Percentiles rank a stretch among this genome's conserved stretches.
phyloP scores from a whole-genome alignment of 2,888 invertebrate species.

The Drosophila pegasa region DNA sequence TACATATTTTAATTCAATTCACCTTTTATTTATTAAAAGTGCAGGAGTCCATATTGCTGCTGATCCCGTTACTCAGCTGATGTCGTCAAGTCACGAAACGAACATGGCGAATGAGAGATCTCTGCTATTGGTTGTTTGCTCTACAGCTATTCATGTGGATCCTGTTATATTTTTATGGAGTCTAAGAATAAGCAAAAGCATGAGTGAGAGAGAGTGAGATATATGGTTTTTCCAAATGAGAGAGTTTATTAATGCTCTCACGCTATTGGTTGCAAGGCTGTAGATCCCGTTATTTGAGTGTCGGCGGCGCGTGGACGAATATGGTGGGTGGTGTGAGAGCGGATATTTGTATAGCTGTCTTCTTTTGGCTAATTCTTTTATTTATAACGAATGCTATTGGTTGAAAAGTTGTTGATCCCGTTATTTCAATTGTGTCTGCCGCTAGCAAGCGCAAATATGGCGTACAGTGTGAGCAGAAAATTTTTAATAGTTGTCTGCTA shows the following conservation, averaged over 20 bases:
- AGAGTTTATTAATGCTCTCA: too few species aligned
- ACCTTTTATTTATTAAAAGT: too few species aligned
- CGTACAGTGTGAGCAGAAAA: too few species aligned
- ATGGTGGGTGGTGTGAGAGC: too few species aligned
- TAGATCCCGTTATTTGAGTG: not conserved
- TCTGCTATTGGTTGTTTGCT: not conserved
- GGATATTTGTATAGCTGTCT: not conserved
- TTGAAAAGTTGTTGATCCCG: too few species aligned
- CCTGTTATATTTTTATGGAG: not conserved
- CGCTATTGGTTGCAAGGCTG: not conserved
- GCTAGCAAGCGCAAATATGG: too few species aligned
- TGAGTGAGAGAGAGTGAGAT: not conserved
- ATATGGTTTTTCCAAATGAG: not conserved
- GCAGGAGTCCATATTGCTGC: not conserved
- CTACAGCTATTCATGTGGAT: not conserved
- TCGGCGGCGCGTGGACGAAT: not conserved
- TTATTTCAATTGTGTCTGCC: too few species aligned
- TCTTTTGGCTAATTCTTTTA: too few species aligned
- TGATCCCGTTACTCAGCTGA: not conserved
- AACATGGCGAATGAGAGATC: not conserved
- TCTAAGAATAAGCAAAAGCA: too few species aligned
- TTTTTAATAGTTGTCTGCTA: too few species aligned
- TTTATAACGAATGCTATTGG: too few species aligned
- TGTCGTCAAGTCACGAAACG: not conserved
- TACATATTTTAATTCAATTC: slow-evolving; percentile 14